These are phyloP conservation scores for Apamea sordens DNA, from an alignment of 2,888 invertebrate genomes.

Conservation along the genomic window DNA sequence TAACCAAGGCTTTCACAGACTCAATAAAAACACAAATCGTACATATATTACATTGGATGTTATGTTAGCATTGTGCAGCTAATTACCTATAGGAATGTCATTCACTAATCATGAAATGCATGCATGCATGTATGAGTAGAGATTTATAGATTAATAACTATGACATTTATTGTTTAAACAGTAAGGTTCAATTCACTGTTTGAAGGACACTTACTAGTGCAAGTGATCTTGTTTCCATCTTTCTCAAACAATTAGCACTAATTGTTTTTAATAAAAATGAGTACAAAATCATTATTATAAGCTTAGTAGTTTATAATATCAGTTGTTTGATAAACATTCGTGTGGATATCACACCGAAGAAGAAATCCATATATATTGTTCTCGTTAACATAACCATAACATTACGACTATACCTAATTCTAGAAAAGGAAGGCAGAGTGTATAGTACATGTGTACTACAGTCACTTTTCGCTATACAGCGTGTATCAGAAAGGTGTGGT, in stretches of 20 bases:
- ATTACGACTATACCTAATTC: neutral
- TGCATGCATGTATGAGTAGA: neutral
- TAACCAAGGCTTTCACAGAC: neutral
- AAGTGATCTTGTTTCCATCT: neutral
- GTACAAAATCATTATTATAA: neutral
- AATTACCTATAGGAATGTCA: neutral
- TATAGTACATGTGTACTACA: no score
- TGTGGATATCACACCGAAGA: neutral
- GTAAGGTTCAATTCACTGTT: neutral
- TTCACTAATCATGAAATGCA: neutral
- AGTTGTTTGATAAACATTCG: neutral
- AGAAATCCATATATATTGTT: neutral
- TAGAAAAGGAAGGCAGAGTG: neutral
- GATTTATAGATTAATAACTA: neutral
- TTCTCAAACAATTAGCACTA: neutral
- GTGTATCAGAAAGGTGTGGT: no score
- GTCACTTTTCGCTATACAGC: no score
- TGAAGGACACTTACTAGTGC: neutral
- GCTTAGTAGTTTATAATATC: neutral
- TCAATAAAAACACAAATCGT: neutral
- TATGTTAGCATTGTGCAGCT: neutral
- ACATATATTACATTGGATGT: neutral
- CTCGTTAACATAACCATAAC: neutral
- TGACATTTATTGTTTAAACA: neutral
- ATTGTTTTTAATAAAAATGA: neutral